These are phyloP conservation scores for Colletes collaris DNA, from an alignment of 2,888 invertebrate species.

Conservation along the genomic window DNA sequence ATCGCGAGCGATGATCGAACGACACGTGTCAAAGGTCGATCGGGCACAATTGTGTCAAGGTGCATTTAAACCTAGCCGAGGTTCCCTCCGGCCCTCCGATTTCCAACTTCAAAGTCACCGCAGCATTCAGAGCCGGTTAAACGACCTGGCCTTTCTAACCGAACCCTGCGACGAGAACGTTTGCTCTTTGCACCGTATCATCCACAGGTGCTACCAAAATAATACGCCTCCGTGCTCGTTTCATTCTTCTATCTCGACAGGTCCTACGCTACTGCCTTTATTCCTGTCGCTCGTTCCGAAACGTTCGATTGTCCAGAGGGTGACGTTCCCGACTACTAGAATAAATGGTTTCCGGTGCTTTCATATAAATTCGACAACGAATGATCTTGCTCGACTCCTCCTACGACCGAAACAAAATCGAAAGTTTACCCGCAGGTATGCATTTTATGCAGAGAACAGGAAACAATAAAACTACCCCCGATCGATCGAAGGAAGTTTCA, in stretches of 20 bases:
- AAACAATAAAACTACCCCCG: no score
- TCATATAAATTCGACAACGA: no score
- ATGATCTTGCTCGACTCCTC: no score
- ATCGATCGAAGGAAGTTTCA: no score
- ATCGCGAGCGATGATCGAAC: slow-evolving; percentile 31
- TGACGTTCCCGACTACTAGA: no score
- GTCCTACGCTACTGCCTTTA: no score
- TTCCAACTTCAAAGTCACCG: slow-evolving; percentile 46
- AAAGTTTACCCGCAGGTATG: no score
- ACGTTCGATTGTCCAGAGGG: no score
- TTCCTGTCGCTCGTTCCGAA: no score
- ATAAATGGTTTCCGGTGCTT: no score
- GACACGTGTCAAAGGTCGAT: slow-evolving; percentile 61
- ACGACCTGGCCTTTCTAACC: slow-evolving; percentile 20
- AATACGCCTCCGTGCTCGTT: slow-evolving; percentile 18
- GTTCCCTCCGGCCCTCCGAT: not conserved
- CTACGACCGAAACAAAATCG: no score
- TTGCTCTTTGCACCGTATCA: slow-evolving; percentile 53
- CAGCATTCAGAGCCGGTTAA: slow-evolving; percentile 35
- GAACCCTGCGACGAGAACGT: slow-evolving; percentile 19
- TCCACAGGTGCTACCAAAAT: slow-evolving; percentile 50
- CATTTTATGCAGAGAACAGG: no score
- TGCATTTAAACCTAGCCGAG: slow-evolving; percentile 49
- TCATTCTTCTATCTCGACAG: slow-evolving; percentile 1
- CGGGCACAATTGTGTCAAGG: slow-evolving; percentile 70